Percentiles rank a stretch among this genome's conserved stretches.
Conservation (phyloP, 2,888 invertebrate genomes). For the Acleris emargana region DNA sequence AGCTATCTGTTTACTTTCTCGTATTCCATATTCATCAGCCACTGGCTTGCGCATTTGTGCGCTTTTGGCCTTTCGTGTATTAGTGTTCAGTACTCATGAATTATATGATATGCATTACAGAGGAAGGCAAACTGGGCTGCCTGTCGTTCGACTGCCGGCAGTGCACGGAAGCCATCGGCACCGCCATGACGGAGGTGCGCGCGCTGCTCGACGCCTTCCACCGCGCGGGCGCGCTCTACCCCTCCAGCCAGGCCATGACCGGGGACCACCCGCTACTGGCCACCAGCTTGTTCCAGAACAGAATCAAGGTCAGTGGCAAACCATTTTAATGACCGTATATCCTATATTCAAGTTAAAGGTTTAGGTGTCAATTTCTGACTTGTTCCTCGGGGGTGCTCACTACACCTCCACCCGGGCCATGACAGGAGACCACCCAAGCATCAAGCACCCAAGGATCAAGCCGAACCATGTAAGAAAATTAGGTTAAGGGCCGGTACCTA, state of each 20-base stretch:
- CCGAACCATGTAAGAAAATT: too few relatives aligned
- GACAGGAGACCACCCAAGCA: constrained; percentile 88
- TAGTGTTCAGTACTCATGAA: not conserved
- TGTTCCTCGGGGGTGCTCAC: constrained; percentile 90
- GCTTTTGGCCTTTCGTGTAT: too few relatives aligned
- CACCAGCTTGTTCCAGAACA: constrained; percentile 85
- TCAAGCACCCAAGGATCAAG: too few relatives aligned
- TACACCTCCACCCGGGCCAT: constrained; percentile 94
- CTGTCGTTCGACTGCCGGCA: constrained; percentile 87
- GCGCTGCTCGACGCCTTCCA: constrained; percentile 89
- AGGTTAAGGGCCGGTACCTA: too few relatives aligned
- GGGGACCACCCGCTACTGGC: constrained; percentile 88
- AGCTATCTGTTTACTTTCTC: too few relatives aligned
- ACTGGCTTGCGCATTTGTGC: too few relatives aligned
- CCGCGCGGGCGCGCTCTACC: constrained; percentile 91
- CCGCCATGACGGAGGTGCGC: constrained; percentile 89
- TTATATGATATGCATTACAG: constrained; percentile 16
- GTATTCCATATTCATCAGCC: too few relatives aligned
- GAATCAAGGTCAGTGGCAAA: constrained; percentile 82
- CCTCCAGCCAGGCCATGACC: constrained; percentile 91
- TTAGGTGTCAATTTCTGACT: constrained; percentile 56
- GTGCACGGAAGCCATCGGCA: constrained; percentile 88
- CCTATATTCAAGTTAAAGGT: not conserved
- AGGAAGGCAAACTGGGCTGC: constrained; percentile 80
- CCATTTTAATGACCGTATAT: not conserved